phyloP scores from a whole-genome alignment of 2,888 invertebrate species.

The Charanyca ferruginea region DNA sequence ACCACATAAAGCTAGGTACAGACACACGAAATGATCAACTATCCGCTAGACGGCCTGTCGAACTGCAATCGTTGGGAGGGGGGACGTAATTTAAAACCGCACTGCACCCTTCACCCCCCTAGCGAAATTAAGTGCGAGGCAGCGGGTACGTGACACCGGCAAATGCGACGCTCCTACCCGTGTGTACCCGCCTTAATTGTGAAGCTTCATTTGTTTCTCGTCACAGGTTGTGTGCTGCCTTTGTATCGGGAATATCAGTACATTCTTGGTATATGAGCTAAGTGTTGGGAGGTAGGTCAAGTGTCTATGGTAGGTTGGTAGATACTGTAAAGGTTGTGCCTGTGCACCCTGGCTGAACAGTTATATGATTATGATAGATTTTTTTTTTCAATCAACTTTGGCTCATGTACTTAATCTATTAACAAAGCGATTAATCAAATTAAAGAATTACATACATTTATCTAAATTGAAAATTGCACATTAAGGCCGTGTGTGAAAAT shows the following conservation, averaged over 20 bases:
- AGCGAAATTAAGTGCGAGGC: conserved; percentile 88
- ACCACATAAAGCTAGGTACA: conserved; percentile 29
- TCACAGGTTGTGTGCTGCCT: conserved; percentile 57
- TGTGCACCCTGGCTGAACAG: too few species aligned
- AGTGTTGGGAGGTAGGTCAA: neutral
- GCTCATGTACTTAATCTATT: too few species aligned
- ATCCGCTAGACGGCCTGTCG: conserved; percentile 67
- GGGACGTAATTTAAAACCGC: conserved; percentile 89
- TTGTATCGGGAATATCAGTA: conserved; percentile 35
- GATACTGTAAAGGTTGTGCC: too few species aligned
- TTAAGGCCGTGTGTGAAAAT: too few species aligned
- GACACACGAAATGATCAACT: conserved; percentile 62
- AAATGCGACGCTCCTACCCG: conserved; percentile 86
- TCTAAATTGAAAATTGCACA: too few species aligned
- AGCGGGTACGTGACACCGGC: conserved; percentile 88
- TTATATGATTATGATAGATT: too few species aligned
- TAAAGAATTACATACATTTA: too few species aligned
- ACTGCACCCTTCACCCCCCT: conserved; percentile 75
- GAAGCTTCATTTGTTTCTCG: conserved; percentile 84
- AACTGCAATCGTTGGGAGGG: conserved; percentile 78
- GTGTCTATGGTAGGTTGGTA: neutral
- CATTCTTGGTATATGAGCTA: conserved; percentile 39
- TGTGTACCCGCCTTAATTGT: conserved; percentile 87
- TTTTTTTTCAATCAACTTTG: too few species aligned
- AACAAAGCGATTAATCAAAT: too few species aligned